Conservation (phyloP, 2,797 vertebrate genomes). For the Propithecus deckenii region DNA sequence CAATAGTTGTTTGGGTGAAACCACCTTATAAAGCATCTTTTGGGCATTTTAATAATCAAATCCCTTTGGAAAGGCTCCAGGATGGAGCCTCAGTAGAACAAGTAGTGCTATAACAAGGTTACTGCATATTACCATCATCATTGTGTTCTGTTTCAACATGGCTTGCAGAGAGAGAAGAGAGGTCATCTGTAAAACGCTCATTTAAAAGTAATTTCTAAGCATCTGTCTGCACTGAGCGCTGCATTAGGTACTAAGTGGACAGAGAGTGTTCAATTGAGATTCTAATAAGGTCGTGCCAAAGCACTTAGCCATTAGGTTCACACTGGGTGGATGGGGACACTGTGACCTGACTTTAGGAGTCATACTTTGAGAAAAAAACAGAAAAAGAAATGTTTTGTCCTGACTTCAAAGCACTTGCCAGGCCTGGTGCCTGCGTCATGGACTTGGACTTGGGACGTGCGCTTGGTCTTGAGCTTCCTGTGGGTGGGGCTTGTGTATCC, state of each 20-base stretch:
- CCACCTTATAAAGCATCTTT: background rate
- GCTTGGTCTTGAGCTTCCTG: no score
- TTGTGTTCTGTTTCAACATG: background rate
- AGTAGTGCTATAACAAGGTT: background rate
- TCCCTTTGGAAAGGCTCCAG: background rate
- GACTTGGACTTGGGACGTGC: background rate
- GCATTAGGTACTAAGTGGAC: conserved; percentile 38
- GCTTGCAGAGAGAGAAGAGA: conserved; percentile 16
- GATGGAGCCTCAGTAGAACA: background rate
- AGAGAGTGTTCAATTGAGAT: background rate
- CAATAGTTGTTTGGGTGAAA: background rate
- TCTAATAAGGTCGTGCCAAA: background rate
- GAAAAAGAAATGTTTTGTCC: background rate
- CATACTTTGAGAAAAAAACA: background rate
- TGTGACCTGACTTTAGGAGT: conserved; percentile 6
- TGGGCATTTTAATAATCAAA: background rate
- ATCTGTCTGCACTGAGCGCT: conserved; percentile 44
- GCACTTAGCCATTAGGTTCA: background rate
- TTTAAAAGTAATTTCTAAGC: conserved; percentile 66
- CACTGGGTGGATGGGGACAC: background rate
- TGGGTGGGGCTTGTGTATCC: accelerated
- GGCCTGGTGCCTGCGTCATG: background rate
- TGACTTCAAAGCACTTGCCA: conserved; percentile 1
- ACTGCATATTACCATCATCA: accelerated
- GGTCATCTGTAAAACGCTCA: conserved; percentile 51